Evolutionary conservation across 53 echinoderm and acorn worm genomes (phyloP).

Genomic region (Crossaster papposus): DNA sequence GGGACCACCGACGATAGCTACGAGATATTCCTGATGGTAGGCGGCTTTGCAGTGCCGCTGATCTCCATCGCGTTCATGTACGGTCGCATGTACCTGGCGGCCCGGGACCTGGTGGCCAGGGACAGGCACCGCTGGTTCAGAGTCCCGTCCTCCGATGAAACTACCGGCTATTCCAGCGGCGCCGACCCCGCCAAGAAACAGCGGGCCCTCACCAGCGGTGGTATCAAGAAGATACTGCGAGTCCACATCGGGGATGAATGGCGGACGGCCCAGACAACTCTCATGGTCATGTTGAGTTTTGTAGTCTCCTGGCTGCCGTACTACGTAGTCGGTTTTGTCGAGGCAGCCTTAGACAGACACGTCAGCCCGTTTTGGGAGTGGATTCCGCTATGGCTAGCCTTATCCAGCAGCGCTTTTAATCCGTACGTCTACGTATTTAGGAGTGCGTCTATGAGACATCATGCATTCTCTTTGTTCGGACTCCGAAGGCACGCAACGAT

Average conservation of each 20-base stretch:
- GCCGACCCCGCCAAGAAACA: constrained; percentile 13
- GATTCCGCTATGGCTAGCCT: constrained; percentile 78
- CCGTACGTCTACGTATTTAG: constrained; percentile 95
- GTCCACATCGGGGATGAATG: constrained; percentile 77
- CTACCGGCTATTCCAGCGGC: not conserved
- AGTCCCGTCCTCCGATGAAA: constrained; percentile 51
- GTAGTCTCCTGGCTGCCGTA: constrained; percentile 83
- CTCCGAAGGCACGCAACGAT: constrained; percentile 8
- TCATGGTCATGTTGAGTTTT: constrained; percentile 79
- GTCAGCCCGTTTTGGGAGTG: constrained; percentile 70
- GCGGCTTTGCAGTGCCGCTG: constrained; percentile 64
- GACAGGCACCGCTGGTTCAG: constrained; percentile 58
- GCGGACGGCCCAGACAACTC: constrained; percentile 81
- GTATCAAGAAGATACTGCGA: constrained; percentile 59
- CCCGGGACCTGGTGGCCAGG: constrained; percentile 46
- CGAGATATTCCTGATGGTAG: constrained; percentile 57
- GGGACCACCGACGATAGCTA: constrained; percentile 32
- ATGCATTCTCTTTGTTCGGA: constrained; percentile 61
- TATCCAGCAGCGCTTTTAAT: constrained; percentile 81
- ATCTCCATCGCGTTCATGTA: constrained; percentile 62
- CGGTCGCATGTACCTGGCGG: constrained; percentile 66
- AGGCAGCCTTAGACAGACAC: constrained; percentile 49
- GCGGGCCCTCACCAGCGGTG: constrained; percentile 39
- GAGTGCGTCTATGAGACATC: constrained; percentile 81
- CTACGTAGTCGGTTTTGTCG: constrained; percentile 78